Base-by-base conservation (phyloP, 2,888 invertebrate species). In the Drosophila anomalata region DNA sequence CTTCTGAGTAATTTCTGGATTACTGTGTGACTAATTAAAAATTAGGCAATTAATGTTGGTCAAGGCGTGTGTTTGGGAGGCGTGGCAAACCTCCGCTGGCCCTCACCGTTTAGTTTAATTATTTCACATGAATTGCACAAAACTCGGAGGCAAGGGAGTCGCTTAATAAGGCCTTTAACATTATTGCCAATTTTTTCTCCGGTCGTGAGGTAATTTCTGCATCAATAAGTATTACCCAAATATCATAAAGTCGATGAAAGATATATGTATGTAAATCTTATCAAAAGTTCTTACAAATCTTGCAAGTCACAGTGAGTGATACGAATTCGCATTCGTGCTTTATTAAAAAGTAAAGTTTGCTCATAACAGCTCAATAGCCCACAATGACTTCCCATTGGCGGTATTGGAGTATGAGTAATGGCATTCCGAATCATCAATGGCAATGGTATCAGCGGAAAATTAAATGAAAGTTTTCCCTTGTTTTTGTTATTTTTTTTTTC, bases 91-190 rank as follows among this genome's bases (percentile, higher is more conserved):
- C 54, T 31, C 41, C 22, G 31, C 44, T 20, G 44, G n/a, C 14
- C 14, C 22, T 36, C 58, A 47, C n/a, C 20, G 12, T 54, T 65
- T 36, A 8, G 14, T 57, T 85, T 87, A 78, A 82, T 82, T 82
- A 87, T 75, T 84, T 87, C 61, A 60, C 81, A 68, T 82, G 87
- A 82, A 51, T 82, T 82, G 82, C 82, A 78, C 12, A 75, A 82
- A 54, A 9, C 11, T 52, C 46, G 31, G 47, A 56, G 22, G 66
- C 57, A 51, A 73, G 62, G 69, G 55, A 82, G 68, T 79, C 73
- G 78, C 76, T 76, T 67, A 76, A 73, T 72, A 84, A 80, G 70
- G 67, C 62, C 68, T 70, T 73, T 69, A 58, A 68, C 57, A 55
- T 77, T 67, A 60, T 66, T 29, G 48, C 55, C n/a, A 20, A 29